Percentiles rank a stretch among this genome's conserved stretches.
Conservation (phyloP, 1,140 invertebrate genomes). For the Nylanderia fulva region DNA sequence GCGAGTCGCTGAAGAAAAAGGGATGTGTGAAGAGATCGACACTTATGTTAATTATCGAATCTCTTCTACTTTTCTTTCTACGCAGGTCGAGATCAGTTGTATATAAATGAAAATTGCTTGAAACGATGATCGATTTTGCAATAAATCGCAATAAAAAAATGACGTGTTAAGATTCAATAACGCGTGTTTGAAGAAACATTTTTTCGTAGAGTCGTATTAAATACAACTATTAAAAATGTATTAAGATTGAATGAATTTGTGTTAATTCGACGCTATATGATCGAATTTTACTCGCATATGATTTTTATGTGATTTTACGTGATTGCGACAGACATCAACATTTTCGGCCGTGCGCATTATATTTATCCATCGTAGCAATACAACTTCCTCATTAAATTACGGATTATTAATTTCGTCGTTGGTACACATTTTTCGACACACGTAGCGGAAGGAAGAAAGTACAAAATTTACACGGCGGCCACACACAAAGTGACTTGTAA, state of each 20-base stretch:
- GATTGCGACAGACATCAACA: background rate
- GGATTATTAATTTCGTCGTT: constrained; percentile 34
- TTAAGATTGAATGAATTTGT: background rate
- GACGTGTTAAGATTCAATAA: background rate
- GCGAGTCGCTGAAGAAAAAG: background rate
- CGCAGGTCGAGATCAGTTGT: background rate
- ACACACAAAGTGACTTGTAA: constrained; percentile 50
- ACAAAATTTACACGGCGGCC: constrained; percentile 42
- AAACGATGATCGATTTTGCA: background rate
- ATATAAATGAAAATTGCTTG: background rate
- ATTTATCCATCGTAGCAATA: constrained; percentile 1
- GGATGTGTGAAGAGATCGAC: background rate
- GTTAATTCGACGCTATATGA: background rate
- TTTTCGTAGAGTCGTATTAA: background rate
- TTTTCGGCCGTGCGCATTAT: constrained; percentile 31
- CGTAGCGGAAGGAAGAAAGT: constrained; percentile 34
- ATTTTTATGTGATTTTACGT: background rate
- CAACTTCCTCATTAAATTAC: constrained; percentile 37
- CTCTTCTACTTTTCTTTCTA: constrained; percentile 3
- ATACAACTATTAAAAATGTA: background rate
- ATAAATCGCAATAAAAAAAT: background rate
- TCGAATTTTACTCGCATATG: background rate
- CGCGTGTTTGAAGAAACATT: background rate
- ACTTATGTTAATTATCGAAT: background rate
- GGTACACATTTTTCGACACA: constrained; percentile 33